A percentile compares a stretch with the other conserved stretches of the same genome.
Evolutionary conservation across 2,113 vertebrate genomes (phyloP).

Genomic region (Eolophus roseicapilla): DNA sequence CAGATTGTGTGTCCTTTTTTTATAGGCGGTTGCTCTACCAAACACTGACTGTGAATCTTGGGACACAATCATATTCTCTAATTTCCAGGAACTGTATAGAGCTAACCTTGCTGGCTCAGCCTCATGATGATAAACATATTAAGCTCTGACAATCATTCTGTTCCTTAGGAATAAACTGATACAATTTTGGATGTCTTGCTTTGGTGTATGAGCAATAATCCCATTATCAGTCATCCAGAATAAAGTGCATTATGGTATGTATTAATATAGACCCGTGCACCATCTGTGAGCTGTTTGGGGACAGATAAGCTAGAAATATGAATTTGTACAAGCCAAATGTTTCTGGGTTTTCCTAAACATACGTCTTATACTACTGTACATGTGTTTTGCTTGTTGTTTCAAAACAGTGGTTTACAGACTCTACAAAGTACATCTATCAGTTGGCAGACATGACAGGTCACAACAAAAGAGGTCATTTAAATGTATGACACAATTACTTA

Average conservation of each 20-base stretch:
- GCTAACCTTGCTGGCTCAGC: background rate
- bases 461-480: background rate
- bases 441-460: background rate
- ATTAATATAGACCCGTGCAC: background rate
- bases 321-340: background rate
- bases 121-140: background rate
- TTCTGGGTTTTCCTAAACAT: background rate
- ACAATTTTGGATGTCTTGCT: background rate
- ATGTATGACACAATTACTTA: background rate
- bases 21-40: background rate
- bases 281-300: background rate
- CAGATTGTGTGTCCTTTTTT: background rate
- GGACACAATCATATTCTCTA: background rate
- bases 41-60: background rate
- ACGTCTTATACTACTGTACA: background rate
- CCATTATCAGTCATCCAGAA: conserved; percentile 43
- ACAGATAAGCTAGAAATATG: background rate
- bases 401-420: background rate
- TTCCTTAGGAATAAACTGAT: background rate
- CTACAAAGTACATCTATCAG: background rate
- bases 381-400: background rate
- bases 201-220: conserved; percentile 40
- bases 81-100: background rate
- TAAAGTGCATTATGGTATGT: conserved; percentile 1
- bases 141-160: background rate